These are phyloP conservation scores for Dromococcyx pavoninus DNA, from an alignment of 2,797 vertebrate species.

Conservation along the genomic window DNA sequence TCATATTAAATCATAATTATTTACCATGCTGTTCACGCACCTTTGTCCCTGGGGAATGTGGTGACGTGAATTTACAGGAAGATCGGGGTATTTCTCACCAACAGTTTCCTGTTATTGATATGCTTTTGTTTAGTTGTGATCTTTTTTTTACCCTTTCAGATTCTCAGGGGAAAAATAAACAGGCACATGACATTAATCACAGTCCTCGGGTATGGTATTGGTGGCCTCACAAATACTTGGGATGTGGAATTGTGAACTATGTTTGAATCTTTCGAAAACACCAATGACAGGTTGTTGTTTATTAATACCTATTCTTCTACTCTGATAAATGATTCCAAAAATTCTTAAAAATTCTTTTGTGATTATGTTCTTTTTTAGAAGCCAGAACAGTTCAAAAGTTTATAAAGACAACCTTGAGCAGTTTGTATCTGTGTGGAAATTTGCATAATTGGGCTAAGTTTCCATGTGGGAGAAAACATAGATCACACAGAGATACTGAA, in stretches of 20 bases:
- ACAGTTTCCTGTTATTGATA: constrained; percentile 98
- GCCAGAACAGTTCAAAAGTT: constrained; percentile 33
- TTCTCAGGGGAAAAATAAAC: constrained; percentile 93
- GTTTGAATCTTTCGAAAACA: constrained; percentile 35
- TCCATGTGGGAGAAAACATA: not conserved
- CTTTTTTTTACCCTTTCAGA: constrained; percentile 81
- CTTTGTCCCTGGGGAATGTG: constrained; percentile 91
- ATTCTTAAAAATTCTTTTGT: constrained; percentile 26
- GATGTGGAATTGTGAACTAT: not conserved
- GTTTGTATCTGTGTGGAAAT: not conserved
- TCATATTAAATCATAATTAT: constrained; percentile 94
- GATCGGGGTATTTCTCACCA: constrained; percentile 99
- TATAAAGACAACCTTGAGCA: not conserved
- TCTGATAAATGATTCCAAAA: constrained; percentile 46
- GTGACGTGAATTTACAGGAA: constrained; percentile 97
- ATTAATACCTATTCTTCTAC: constrained; percentile 34
- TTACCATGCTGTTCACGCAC: constrained; percentile 90
- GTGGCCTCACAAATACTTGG: constrained; percentile 60
- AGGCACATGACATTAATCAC: constrained; percentile 75
- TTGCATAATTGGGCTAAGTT: not conserved
- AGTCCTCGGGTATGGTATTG: constrained; percentile 61
- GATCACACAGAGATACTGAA: not conserved
- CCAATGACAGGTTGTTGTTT: constrained; percentile 56
- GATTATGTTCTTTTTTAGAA: not conserved
- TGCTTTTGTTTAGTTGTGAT: constrained; percentile 96